Evolutionary conservation across 2,888 invertebrate species (phyloP), one percentile per base, ranked within the genome.

Genomic region (Drymonia ruficornis): DNA sequence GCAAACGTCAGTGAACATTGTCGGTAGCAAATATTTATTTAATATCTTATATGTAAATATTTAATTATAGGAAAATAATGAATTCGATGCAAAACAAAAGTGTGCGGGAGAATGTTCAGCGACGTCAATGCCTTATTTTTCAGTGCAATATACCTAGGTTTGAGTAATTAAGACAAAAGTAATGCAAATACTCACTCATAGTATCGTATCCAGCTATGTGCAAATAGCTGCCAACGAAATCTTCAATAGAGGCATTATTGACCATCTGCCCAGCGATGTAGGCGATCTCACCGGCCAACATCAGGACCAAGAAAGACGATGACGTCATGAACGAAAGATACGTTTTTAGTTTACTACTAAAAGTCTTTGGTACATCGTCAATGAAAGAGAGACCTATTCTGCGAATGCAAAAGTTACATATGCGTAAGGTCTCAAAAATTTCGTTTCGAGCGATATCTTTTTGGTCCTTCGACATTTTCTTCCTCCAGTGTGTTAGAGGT

Each of bases 181-280:
- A 6, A 6, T 23, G 23, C 9, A 43, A 12, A 0, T 59, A 81
- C 83, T 81, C 63, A 89, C 89, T 86, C 81, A 87, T 83, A 9
- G 74, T 74, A 49, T 82, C 89, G 47, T 89, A 89, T 19, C 87
- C 88, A 29, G 83, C 80, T 53, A 87, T 83, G 56, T 89, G 88
- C 57, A 89, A 69, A 52, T 76, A 74, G 44, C 84, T 78, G 2
- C 81, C 77, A 15, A 87, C 76, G 49, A 87, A 80, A 43, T 83
- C 83, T 42, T 80, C 86, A 6, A 89, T 72, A 0, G 82, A 80
- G 0, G 80, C 73, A 0, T 78, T 74, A 11, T 74, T 69, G 1
- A 76, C 48, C 53, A 83, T 64, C 52, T 85, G 73, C 0, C 69
- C 67, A 6, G 67, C 65, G n/a, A 84, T 78, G 52, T 78, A 83